Percentiles rank a stretch among this genome's conserved stretches.
Evolutionary conservation across 2,113 vertebrate species (phyloP).

Genomic region (Arizona elegans): DNA sequence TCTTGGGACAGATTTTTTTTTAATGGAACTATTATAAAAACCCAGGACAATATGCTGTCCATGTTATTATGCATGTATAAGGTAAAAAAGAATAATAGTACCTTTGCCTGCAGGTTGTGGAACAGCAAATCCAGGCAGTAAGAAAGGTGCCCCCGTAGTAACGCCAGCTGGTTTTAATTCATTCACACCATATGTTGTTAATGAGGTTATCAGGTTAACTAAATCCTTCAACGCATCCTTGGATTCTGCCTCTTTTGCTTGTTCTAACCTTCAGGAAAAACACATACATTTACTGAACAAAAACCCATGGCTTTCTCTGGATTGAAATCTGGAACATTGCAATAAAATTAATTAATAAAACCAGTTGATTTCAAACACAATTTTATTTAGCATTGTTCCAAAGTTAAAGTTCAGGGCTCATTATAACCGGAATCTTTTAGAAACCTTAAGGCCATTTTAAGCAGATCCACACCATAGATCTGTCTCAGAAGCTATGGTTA

Average conservation of each 20-base stretch:
- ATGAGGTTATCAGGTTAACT: conserved; percentile 92
- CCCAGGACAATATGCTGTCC: too few species aligned
- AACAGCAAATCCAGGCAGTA: conserved; percentile 92
- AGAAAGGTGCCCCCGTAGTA: conserved; percentile 93
- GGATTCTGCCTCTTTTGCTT: conserved; percentile 93
- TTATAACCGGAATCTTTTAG: neutral
- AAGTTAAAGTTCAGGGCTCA: neutral
- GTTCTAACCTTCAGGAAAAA: conserved; percentile 83
- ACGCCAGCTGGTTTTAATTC: conserved; percentile 92
- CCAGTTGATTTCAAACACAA: neutral
- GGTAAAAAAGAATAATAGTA: conserved; percentile 43
- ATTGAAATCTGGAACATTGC: neutral
- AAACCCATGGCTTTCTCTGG: neutral
- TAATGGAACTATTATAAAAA: neutral
- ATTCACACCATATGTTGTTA: conserved; percentile 89
- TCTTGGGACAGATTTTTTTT: neutral
- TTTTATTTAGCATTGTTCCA: neutral
- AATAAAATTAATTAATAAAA: neutral
- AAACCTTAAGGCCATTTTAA: neutral
- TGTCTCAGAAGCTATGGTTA: neutral
- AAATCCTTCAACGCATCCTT: conserved; percentile 95
- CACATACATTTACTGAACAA: neutral
- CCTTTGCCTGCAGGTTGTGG: conserved; percentile 95
- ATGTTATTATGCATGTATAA: neutral
- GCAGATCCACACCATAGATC: neutral